Percentiles rank a stretch among this genome's conserved stretches.
Evolutionary conservation across 2,113 vertebrate species (phyloP).

Genomic region (Malurus elegans): DNA sequence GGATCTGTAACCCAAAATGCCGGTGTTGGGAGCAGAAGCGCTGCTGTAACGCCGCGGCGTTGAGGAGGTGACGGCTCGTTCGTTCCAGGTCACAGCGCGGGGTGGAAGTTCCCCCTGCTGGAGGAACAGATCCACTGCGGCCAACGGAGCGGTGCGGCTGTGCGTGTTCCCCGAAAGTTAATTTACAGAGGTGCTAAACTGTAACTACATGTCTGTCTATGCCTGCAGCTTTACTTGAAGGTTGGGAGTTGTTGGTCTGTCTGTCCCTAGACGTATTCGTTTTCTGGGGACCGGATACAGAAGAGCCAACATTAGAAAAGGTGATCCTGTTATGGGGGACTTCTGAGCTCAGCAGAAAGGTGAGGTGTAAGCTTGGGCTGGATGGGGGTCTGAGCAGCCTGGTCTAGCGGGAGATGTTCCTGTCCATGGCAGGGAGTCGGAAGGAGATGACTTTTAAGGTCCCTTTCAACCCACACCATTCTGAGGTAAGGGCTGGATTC

Average conservation of each 20-base stretch:
- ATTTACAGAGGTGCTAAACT: neutral
- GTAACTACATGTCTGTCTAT: neutral
- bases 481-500: neutral
- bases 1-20: rapidly evolving
- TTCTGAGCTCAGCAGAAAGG: neutral
- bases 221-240: neutral
- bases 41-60: neutral
- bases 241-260: neutral
- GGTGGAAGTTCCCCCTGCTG: slow-evolving; percentile 47
- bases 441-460: neutral
- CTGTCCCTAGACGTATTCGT: neutral
- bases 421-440: neutral
- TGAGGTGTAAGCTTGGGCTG: neutral
- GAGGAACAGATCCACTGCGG: neutral
- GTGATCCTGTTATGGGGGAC: neutral
- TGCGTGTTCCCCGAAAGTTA: rapidly evolving
- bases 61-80: neutral
- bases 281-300: neutral
- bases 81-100: neutral
- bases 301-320: neutral
- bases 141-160: rapidly evolving
- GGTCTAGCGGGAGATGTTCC: neutral
- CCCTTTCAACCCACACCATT: neutral
- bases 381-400: neutral
- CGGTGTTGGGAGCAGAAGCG: neutral